Evolutionary conservation across 2,888 invertebrate species (phyloP), one percentile per base, ranked within the genome.

Genomic region (Acanthococcus lagerstroemiae): DNA sequence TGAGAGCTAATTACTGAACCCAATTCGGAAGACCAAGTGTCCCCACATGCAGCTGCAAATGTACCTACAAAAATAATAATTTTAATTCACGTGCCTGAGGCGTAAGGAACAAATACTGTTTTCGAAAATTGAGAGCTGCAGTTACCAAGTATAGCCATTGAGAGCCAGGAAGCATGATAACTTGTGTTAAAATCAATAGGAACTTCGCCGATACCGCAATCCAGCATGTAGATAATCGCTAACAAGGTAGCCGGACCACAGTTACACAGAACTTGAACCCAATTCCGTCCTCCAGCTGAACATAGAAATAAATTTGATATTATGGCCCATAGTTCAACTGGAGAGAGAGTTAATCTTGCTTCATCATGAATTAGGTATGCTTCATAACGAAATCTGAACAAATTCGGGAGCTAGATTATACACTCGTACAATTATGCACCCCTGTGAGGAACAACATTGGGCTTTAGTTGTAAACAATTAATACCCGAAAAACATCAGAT

Each of bases 1-100:
- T 87, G 82, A 0, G 81, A 77, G 25, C 76, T 77, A 5, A 89
- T 74, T 0, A 89, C 92, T 30, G 86, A 81, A 1, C 91, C 93
- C 19, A 94, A 75, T 77, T 94, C 94, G 44, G 91, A 92, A 55
- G 93, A 89, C 87, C 90, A 90, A 0, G 93, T 94, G 73, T 94
- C 94, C 0, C 92, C 93, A 73, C 89, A 88, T 15, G 90, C 67
- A 26, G 67, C 52, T 12, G 69, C 54, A 63, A 69, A 68, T 22
- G 69, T 55, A 26, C 63, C 69, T 67, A n/a, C n/a, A n/a, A 67
- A 50, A 55, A 26, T 19, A 63, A 26, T 12, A 27, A 48, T 25
- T 19, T 17, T 7, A 63, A 63, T 50, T 27, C 22, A 15, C 17
- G 22, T n/a, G n/a, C n/a, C n/a, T n/a, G n/a, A n/a, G n/a, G n/a